These are phyloP conservation scores for Pipa parva DNA, from an alignment of 2,113 vertebrate genomes.

Conservation along the genomic window DNA sequence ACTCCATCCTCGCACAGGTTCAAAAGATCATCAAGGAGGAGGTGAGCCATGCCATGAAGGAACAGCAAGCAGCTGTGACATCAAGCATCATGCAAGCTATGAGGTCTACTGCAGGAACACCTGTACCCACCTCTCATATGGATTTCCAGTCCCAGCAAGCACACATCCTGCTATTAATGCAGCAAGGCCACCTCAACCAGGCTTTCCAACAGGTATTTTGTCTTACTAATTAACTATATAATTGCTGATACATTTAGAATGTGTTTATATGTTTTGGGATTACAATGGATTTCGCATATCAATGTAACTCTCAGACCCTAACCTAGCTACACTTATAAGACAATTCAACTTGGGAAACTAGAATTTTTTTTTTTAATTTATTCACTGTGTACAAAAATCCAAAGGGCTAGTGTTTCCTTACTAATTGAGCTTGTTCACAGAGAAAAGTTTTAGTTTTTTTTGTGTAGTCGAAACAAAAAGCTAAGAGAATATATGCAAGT, in stretches of 20 bases:
- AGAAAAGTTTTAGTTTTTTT: too few relatives aligned
- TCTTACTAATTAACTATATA: not conserved
- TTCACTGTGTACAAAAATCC: too few relatives aligned
- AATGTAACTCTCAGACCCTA: too few relatives aligned
- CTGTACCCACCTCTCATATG: constrained; percentile 83
- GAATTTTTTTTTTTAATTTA: too few relatives aligned
- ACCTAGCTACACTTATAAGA: too few relatives aligned
- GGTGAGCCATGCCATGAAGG: constrained; percentile 92
- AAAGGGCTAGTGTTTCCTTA: too few relatives aligned
- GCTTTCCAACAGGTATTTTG: constrained; percentile 91
- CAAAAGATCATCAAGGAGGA: constrained; percentile 94
- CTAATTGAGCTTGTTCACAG: too few relatives aligned
- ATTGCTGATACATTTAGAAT: not conserved
- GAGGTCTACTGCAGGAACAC: constrained; percentile 89
- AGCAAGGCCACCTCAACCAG: constrained; percentile 96
- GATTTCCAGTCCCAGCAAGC: constrained; percentile 94
- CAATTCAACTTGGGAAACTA: too few relatives aligned
- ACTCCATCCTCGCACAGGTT: constrained; percentile 89
- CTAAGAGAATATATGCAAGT: too few relatives aligned
- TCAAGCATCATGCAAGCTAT: constrained; percentile 98
- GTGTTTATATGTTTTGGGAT: not conserved
- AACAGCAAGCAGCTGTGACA: constrained; percentile 90
- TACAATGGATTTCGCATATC: too few relatives aligned
- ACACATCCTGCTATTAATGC: constrained; percentile 87
- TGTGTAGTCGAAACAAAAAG: too few relatives aligned